phyloP scores from a whole-genome alignment of 2,113 vertebrate species.

The Siphamia tubifer region DNA sequence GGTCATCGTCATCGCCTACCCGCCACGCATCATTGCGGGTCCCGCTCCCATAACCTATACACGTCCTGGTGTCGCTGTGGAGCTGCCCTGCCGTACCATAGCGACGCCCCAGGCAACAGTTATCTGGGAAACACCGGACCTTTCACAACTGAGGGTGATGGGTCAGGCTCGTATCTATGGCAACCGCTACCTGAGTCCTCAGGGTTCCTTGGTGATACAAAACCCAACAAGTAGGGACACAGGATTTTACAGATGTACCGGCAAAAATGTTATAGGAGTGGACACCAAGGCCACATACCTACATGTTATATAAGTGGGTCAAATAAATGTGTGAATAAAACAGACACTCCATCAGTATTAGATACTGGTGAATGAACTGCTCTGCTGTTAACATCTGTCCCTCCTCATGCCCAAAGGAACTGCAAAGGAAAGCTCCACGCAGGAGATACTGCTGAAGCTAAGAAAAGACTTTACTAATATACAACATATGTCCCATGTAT shows the following conservation, averaged over 20 bases:
- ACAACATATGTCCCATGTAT: slow-evolving; percentile 15
- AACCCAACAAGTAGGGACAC: slow-evolving; percentile 84
- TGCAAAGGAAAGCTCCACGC: slow-evolving; percentile 72
- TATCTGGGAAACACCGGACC: slow-evolving; percentile 91
- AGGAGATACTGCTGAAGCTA: slow-evolving; percentile 62
- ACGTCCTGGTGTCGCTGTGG: slow-evolving; percentile 83
- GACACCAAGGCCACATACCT: slow-evolving; percentile 92
- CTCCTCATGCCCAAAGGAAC: slow-evolving; percentile 61
- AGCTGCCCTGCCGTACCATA: slow-evolving; percentile 86
- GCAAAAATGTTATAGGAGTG: slow-evolving; percentile 88
- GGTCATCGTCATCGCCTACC: slow-evolving; percentile 93
- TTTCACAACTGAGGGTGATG: slow-evolving; percentile 79
- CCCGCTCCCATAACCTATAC: slow-evolving; percentile 86
- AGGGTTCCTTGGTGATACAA: slow-evolving; percentile 89
- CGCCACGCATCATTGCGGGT: slow-evolving; percentile 88
- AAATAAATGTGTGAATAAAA: not conserved
- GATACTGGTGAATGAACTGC: slow-evolving; percentile 18
- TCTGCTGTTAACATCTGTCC: slow-evolving; percentile 4
- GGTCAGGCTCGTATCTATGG: slow-evolving; percentile 85
- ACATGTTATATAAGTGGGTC: slow-evolving; percentile 85
- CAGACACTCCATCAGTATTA: slow-evolving; percentile 1
- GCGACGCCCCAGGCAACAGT: slow-evolving; percentile 88
- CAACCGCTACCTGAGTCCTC: slow-evolving; percentile 88
- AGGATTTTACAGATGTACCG: slow-evolving; percentile 91
- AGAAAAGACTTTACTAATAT: slow-evolving; percentile 30